Evolutionary conservation across 1,140 invertebrate species (phyloP), one percentile per base, ranked within the genome.

Genomic region (Microplitis mediator): DNA sequence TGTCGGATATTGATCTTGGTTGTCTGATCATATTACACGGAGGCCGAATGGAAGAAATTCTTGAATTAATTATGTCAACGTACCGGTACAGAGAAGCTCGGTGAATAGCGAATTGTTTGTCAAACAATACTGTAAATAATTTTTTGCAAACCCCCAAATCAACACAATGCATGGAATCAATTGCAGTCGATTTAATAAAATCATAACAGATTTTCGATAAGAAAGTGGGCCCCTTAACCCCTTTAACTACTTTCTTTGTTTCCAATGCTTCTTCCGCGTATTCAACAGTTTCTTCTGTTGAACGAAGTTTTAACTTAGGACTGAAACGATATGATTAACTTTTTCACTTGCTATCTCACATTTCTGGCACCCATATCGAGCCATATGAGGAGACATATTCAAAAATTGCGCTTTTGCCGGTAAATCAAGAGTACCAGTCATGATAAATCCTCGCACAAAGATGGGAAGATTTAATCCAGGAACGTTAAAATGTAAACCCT

Each of bases 161-260:
- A 2, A 71, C 73, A 52, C 51, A 31, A 62, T 75, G 74, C 69
- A 75, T 75, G 4, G 14, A 9, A 56, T 75, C 69, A 39, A 71
- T 69, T 50, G 67, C 34, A 35, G 67, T 69, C 9, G 31, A 14
- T 45, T 45, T 39, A 45, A 69, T 63, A 39, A 71, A 63, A 63
- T 71, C 60, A 54, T 34, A 64, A 64, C 32, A 64, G 11, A 64
- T 39, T 64, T 64, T 64, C 11, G 62, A 64, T 13, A 64, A 23
- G 11, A 64, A 64, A 4, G 62, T 64, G 11, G 62, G 36, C 34
- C 62, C 51, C 14, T 54, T 54, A 13, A 54, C 51, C 13, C 51
- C 51, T 54, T 54, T 16, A 13, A 54, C 51, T 54, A 16, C 13
- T 2, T 16, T 54, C 51, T 3, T 16, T n/a, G 51, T 54, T 16